Percentiles rank a stretch among this genome's conserved stretches.
phyloP scores from a whole-genome alignment of 2,888 invertebrate species.

The Tribolium freemani region DNA sequence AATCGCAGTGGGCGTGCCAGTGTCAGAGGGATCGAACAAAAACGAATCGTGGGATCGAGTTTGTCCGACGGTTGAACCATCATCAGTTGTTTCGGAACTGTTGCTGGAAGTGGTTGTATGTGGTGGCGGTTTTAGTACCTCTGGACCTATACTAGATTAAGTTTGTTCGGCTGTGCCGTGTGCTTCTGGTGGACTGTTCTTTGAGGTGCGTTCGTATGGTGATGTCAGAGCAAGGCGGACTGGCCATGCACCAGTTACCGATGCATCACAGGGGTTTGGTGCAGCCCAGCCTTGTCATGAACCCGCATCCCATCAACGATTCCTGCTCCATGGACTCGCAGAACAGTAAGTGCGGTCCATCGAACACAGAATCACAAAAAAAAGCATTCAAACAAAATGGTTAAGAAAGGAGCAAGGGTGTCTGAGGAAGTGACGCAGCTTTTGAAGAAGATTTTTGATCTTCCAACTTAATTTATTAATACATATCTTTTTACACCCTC shows the following conservation, averaged over 20 bases:
- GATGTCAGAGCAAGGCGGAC: constrained; percentile 77
- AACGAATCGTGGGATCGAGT: constrained; percentile 51
- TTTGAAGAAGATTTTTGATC: too few relatives aligned
- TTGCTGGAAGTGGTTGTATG: constrained; percentile 39
- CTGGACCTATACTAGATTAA: too few relatives aligned
- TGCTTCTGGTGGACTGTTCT: constrained; percentile 51
- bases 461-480: too few relatives aligned
- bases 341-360: constrained; percentile 61
- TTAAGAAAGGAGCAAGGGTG: too few relatives aligned
- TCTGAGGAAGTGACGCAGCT: too few relatives aligned
- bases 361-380: too few relatives aligned
- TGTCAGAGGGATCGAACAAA: constrained; percentile 45
- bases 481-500: too few relatives aligned
- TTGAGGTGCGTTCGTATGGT: constrained; percentile 70
- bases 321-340: constrained; percentile 65
- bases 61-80: constrained; percentile 50
- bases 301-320: constrained; percentile 67
- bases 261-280: constrained; percentile 72
- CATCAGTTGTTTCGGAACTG: constrained; percentile 49
- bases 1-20: constrained; percentile 54
- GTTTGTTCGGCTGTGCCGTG: constrained; percentile 27
- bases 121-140: too few relatives aligned
- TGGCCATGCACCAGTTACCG: constrained; percentile 76
- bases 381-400: too few relatives aligned
- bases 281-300: constrained; percentile 75